phyloP scores from a whole-genome alignment of 2,888 invertebrate genomes.

The Limenitis arthemis region DNA sequence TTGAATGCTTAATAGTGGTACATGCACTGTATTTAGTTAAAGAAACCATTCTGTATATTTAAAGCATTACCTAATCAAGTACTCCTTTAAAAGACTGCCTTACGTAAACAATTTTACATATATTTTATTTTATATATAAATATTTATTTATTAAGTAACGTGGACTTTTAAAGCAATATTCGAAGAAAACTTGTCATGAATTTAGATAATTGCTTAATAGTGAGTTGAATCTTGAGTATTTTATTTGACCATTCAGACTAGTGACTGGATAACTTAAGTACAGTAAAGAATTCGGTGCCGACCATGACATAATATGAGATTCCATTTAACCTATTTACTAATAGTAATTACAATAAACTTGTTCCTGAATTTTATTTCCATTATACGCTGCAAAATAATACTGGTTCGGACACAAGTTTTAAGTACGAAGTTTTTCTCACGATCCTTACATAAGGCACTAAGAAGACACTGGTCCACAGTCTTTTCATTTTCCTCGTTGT shows the following conservation, averaged over 20 bases:
- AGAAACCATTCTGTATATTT: background rate
- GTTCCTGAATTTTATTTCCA: slow-evolving; percentile 12
- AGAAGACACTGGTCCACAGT: slow-evolving; percentile 44
- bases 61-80: background rate
- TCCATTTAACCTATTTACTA: slow-evolving; percentile 15
- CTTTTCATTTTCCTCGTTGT: slow-evolving; percentile 45
- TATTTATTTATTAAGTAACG: background rate
- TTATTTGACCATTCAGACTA: slow-evolving; percentile 26
- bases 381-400: slow-evolving; percentile 35
- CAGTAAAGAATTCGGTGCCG: slow-evolving; percentile 21
- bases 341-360: slow-evolving; percentile 7
- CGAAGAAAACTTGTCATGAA: background rate
- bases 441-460: slow-evolving; percentile 40
- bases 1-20: slow-evolving; percentile 10
- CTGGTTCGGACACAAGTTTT: slow-evolving; percentile 43
- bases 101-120: slow-evolving; percentile 3
- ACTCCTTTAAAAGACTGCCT: slow-evolving; percentile 7
- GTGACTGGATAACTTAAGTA: slow-evolving; percentile 41
- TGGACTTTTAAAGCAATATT: background rate
- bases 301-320: slow-evolving; percentile 15
- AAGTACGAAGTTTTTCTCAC: slow-evolving; percentile 39
- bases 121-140: background rate
- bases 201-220: slow-evolving; percentile 2
- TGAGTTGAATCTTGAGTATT: slow-evolving; percentile 22
- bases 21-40: slow-evolving; percentile 2